Evolutionary conservation across 2,888 invertebrate species (phyloP), one percentile per base, ranked within the genome.

Genomic region (Agrochola lychnidis): DNA sequence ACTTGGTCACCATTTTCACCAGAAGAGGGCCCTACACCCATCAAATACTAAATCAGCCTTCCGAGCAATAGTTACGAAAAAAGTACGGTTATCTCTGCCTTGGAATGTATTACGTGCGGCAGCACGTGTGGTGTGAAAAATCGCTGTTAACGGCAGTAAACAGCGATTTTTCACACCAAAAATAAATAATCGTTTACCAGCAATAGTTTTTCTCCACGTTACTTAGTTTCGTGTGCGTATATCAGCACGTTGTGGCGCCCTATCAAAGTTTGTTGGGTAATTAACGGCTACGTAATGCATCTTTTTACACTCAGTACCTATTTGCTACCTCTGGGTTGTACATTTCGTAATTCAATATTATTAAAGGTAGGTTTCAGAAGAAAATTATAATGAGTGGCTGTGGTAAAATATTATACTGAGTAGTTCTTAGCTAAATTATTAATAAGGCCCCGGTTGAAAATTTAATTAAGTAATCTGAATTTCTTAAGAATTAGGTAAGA

Each of bases 391-490:
- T n/a, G 42, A 25, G 10, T 42, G 5, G 3, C 40, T 63, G 3
- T 19, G 16, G 6, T 42, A 25, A 25, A 64, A 64, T 64, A 64
- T n/a, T 40, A n/a, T 22, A 40, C 2, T 42, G n/a, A n/a, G 14
- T 59, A 25, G 63, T n/a, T 25, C 40, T 42, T 66, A 19, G 36
- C 6, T 12, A 16, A 51, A 30, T 59, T 6, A 68, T 51, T 42
- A 48, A 25, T 30, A 66, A 36, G 42, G 25, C 12, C 14, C 22
- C 14, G 14, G 5, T 25, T 42, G 22, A 45, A 79, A 51, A 51
- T 70, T 63, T 36, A 57, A 78, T 79, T 30, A 63, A 63, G 22
- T 48, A 36, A 51, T 57, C 51, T 16, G 16, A 53, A 72, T 36
- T 53, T 36, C 12, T 42, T 30, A 57, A n/a, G 48, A 42, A 36